These are phyloP conservation scores for Cyclopterus lumpus DNA, from an alignment of 2,797 vertebrate genomes.

Conservation along the genomic window DNA sequence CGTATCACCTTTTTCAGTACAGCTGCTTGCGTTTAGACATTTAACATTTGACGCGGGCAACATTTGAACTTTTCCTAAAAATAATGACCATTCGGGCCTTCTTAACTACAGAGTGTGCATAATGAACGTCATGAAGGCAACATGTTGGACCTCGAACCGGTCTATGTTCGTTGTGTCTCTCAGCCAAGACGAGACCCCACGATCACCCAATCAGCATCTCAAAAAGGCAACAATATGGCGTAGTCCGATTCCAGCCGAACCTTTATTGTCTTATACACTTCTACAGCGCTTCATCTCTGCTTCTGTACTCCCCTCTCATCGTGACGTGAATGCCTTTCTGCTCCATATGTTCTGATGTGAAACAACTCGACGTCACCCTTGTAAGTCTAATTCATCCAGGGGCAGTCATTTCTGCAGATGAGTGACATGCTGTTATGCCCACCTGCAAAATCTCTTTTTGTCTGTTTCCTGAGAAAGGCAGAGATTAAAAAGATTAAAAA, in stretches of 20 bases:
- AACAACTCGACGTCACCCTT: constrained; percentile 58
- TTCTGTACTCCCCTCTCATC: constrained; percentile 41
- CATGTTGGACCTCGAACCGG: too few relatives aligned
- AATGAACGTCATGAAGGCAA: too few relatives aligned
- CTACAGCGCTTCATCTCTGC: constrained; percentile 25
- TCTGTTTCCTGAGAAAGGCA: constrained; percentile 48
- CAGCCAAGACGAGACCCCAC: too few relatives aligned
- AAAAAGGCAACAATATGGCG: background rate
- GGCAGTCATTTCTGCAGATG: constrained; percentile 45
- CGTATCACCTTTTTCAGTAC: background rate
- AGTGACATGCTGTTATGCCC: constrained; percentile 32
- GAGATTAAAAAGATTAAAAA: constrained; percentile 58
- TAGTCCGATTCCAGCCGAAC: background rate
- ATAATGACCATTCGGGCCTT: background rate
- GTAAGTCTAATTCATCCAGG: constrained; percentile 49
- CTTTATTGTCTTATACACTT: background rate
- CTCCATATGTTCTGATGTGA: constrained; percentile 40
- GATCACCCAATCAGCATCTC: background rate
- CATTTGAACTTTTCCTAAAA: background rate
- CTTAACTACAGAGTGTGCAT: too few relatives aligned
- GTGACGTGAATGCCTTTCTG: constrained; percentile 19
- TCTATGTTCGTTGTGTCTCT: background rate
- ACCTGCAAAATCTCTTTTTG: constrained; percentile 62
- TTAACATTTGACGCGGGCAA: background rate
- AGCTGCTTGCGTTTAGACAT: background rate